Conservation (phyloP, 2,888 invertebrate species). For the Drosophila neutralis region DNA sequence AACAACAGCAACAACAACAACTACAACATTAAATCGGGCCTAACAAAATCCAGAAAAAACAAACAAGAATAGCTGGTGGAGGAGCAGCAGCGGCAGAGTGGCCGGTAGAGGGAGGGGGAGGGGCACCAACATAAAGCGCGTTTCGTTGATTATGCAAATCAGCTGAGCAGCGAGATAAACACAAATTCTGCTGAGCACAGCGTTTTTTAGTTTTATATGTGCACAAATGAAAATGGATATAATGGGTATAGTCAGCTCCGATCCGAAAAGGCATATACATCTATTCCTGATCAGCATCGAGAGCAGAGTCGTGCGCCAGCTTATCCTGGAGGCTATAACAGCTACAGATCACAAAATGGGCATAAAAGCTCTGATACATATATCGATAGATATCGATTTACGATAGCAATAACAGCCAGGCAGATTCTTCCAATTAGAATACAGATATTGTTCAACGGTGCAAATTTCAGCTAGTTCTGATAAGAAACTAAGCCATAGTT, state of each 20-base stretch:
- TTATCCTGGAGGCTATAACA: background rate
- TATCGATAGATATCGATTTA: background rate
- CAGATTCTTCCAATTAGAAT: background rate
- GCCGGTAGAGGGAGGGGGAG: background rate
- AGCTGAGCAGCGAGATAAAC: constrained; percentile 71
- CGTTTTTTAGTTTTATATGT: constrained; percentile 64
- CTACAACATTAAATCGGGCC: background rate
- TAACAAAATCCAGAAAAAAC: constrained; percentile 3
- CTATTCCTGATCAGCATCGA: background rate
- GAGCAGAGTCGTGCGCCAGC: background rate
- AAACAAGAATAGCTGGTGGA: background rate
- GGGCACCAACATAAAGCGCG: constrained; percentile 46
- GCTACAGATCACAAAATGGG: background rate
- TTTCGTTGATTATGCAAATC: constrained; percentile 75
- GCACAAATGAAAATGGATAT: background rate
- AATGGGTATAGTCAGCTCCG: background rate
- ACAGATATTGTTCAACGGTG: background rate
- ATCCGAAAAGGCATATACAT: background rate
- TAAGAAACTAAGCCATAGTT: background rate
- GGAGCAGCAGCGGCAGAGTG: background rate
- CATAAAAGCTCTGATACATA: fast-evolving
- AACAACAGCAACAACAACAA: background rate
- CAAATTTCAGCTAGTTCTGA: background rate
- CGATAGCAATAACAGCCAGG: background rate
- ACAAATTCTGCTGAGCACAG: constrained; percentile 67